phyloP scores from a whole-genome alignment of 2,888 invertebrate genomes.

The Sphecodes monilicornis region DNA sequence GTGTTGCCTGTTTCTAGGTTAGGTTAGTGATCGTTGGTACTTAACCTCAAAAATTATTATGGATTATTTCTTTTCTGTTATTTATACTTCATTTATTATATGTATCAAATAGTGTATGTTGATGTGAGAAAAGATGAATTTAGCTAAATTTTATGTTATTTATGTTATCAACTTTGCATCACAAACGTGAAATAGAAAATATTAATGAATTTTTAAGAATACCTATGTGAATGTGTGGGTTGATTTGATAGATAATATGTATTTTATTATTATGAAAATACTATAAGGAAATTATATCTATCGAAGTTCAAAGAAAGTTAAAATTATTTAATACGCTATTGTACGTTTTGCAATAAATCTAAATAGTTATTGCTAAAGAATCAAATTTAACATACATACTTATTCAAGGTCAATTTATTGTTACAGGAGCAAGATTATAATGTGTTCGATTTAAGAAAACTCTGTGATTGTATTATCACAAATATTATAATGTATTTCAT shows the following conservation, averaged over 20 bases:
- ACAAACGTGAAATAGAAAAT: not conserved
- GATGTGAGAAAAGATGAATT: not conserved
- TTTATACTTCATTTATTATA: not conserved
- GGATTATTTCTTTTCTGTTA: conserved; percentile 32
- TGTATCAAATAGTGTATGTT: not conserved
- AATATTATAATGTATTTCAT: not conserved
- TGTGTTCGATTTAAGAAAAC: not conserved
- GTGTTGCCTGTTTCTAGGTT: conserved; percentile 57
- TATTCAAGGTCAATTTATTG: conserved; percentile 23
- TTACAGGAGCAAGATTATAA: not conserved
- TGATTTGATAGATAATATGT: not conserved
- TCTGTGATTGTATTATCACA: not conserved
- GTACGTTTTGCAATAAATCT: not conserved
- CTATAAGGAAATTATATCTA: not conserved
- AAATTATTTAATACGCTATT: not conserved
- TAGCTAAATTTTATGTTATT: not conserved
- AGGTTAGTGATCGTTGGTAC: conserved; percentile 59
- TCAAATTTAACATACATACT: not conserved
- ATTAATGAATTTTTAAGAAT: conserved; percentile 12
- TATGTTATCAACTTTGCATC: not conserved
- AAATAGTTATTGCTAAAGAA: not conserved
- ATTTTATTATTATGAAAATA: not conserved
- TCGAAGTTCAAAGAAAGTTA: not conserved
- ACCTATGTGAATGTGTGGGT: not conserved
- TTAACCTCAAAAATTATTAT: conserved; percentile 65